Evolutionary conservation across 2,113 vertebrate genomes (phyloP).

Genomic region (Philantomba maxwellii): DNA sequence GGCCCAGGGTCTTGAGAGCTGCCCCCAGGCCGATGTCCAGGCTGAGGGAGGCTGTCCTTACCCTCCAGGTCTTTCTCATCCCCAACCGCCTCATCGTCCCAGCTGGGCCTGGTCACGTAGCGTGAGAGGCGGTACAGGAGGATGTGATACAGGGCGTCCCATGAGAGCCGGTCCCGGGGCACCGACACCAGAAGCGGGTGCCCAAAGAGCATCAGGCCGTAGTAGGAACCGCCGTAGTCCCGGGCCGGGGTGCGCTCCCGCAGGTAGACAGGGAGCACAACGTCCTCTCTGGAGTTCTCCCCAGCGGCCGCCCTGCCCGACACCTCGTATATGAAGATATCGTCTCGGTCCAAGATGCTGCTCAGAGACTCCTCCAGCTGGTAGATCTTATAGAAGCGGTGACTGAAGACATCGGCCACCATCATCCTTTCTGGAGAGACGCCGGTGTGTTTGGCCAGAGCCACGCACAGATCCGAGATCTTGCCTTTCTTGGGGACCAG

Average conservation of each 20-base stretch:
- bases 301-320: constrained; percentile 50
- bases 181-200: constrained; percentile 88
- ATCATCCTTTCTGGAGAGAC: constrained; percentile 86
- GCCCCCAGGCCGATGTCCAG: constrained; percentile 9
- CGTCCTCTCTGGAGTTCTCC: constrained; percentile 78
- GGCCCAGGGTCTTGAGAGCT: constrained; percentile 28
- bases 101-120: constrained; percentile 83
- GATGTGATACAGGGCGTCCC: constrained; percentile 82
- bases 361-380: constrained; percentile 85
- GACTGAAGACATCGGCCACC: constrained; percentile 92
- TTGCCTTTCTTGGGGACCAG: constrained; percentile 88
- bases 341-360: constrained; percentile 88
- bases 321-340: constrained; percentile 91
- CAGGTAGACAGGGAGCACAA: constrained; percentile 88
- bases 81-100: constrained; percentile 86
- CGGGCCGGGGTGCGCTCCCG: constrained; percentile 84
- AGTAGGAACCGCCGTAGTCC: constrained; percentile 82
- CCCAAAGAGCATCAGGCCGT: constrained; percentile 86
- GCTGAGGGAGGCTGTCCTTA: constrained; percentile 19
- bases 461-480: constrained; percentile 84
- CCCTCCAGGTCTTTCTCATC: constrained; percentile 73
- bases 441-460: constrained; percentile 82
- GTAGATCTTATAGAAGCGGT: constrained; percentile 92
- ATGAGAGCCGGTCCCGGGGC: constrained; percentile 79
- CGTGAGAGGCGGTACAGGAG: constrained; percentile 86